phyloP scores from a whole-genome alignment of 1,140 invertebrate genomes.

The Drosophila eugracilis region DNA sequence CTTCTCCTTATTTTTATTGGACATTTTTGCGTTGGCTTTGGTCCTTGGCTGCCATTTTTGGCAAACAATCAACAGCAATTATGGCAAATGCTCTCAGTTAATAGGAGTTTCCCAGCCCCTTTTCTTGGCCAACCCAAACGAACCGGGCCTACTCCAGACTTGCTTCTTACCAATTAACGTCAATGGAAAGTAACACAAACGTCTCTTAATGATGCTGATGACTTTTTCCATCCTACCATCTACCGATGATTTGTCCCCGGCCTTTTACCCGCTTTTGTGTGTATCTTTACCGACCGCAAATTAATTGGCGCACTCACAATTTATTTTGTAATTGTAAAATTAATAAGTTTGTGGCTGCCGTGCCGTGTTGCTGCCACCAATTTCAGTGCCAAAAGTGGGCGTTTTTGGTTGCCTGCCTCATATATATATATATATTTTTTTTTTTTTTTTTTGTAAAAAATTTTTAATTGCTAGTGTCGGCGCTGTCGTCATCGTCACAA shows the following conservation, averaged over 20 bases:
- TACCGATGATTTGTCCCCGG: slow-evolving; percentile 2
- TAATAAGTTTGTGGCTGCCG: slow-evolving; percentile 69
- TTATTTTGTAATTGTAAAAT: slow-evolving; percentile 80
- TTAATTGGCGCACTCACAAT: slow-evolving; percentile 79
- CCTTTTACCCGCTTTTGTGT: slow-evolving; percentile 28
- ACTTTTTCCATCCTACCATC: slow-evolving; percentile 5
- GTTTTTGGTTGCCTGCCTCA: slow-evolving; percentile 20
- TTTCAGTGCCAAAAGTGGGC: slow-evolving; percentile 34
- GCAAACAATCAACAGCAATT: slow-evolving; percentile 78
- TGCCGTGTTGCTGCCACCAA: slow-evolving; percentile 34
- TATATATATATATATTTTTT: too few species aligned
- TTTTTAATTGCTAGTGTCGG: slow-evolving; percentile 80
- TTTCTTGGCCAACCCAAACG: slow-evolving; percentile 7
- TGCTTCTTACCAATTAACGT: slow-evolving; percentile 62
- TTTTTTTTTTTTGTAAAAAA: slow-evolving; percentile 55
- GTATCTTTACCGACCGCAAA: slow-evolving; percentile 77
- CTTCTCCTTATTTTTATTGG: slow-evolving; percentile 1
- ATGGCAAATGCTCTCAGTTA: slow-evolving; percentile 43
- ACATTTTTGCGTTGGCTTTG: slow-evolving; percentile 28
- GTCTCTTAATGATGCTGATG: slow-evolving; percentile 60
- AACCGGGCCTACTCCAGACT: slow-evolving; percentile 12
- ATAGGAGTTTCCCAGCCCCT: slow-evolving; percentile 23
- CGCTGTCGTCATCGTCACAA: slow-evolving; percentile 52
- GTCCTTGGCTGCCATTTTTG: slow-evolving; percentile 50
- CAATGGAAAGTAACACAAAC: slow-evolving; percentile 63